Base-by-base conservation (phyloP, 1,140 invertebrate species). In the Danaus plexippus region DNA sequence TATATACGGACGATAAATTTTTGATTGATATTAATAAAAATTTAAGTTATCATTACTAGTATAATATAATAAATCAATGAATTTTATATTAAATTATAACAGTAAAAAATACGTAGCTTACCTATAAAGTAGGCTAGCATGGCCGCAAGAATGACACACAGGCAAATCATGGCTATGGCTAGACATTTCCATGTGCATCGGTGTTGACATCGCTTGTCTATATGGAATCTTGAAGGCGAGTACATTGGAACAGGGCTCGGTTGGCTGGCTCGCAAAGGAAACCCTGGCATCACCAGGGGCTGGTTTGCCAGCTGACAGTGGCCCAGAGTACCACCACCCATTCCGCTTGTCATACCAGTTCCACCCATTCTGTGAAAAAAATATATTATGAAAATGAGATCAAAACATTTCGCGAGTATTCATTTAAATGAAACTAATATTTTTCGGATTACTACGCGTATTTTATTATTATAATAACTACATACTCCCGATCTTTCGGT, bases 161-260 rank as follows among this genome's bases (percentile, higher is more conserved):
- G 88, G 67, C 97, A 91, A 77, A 97, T 96, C 85, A 98, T 92
- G 63, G 93, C 92, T 83, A 98, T 94, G 78, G 94, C 94, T 77
- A 95, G 92, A 87, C 96, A 97, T 87, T 96, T 96, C 97, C 97
- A 98, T 71, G 95, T 96, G 90, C 96, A 98, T 61, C 94, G 90
- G 75, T 96, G 94, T 74, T 95, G 94, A 86, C 95, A 96, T 60
- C 95, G 91, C 87, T 97, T 97, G 88, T 96, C 94, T 88, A 97
- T 95, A 88, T 96, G 94, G 89, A 97, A 96, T 77, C 96, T 93
- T 63, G 96, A 96, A 73, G 94, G 94, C 63, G 94, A 96, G 89
- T 96, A 94, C 71, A 94, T 91, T 49, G 92, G 91, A 66, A 92
- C 90, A 52, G 91, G 90, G 62, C 92, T 90, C 57, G 91, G 90